Conservation (phyloP, 2,797 vertebrate genomes). For the Calcarius lapponicus region DNA sequence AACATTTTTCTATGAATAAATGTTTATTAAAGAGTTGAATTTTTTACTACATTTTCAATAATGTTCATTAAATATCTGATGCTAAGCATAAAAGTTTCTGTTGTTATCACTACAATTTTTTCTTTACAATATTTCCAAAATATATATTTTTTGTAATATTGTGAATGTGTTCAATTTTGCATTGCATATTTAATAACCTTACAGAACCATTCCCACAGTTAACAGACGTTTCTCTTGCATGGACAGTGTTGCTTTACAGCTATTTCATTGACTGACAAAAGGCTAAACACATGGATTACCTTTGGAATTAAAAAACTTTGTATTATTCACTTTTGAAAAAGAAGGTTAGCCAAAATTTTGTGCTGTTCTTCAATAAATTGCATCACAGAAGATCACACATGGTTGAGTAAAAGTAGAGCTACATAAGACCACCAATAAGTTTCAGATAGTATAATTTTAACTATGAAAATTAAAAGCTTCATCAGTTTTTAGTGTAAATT, state of each 20-base stretch:
- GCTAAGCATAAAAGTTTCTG: neutral
- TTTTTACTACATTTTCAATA: neutral
- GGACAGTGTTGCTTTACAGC: neutral
- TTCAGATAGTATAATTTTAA: neutral
- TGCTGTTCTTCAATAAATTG: neutral
- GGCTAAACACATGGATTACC: neutral
- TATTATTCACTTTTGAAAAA: neutral
- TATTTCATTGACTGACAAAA: neutral
- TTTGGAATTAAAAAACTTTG: neutral
- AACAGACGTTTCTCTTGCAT: neutral
- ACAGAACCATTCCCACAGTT: neutral
- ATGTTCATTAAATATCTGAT: neutral
- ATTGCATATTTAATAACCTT: neutral
- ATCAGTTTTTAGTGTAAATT: neutral
- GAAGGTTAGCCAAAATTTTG: neutral
- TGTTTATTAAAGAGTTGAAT: neutral
- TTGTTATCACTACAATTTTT: neutral
- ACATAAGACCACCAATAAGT: neutral
- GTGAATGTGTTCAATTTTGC: neutral
- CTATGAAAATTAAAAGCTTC: neutral
- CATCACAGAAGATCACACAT: neutral
- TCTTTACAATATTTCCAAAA: neutral
- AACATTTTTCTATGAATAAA: constrained; percentile 13
- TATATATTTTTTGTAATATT: neutral
- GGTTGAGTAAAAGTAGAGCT: neutral